These are phyloP conservation scores for Drosophila seguyi DNA, from an alignment of 1,140 invertebrate genomes.

Conservation along the genomic window DNA sequence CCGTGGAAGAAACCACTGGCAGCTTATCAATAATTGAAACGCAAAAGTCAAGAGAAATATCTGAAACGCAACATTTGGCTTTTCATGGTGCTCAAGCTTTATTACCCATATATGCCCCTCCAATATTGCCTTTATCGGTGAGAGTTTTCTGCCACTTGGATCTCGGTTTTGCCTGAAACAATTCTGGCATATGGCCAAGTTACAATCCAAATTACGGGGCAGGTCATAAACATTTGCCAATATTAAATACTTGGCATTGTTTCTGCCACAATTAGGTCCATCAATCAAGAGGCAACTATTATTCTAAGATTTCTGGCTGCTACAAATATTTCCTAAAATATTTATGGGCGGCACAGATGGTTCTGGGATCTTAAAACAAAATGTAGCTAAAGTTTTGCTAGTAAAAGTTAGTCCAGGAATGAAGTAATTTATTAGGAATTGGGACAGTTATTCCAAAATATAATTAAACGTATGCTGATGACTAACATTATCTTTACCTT, in stretches of 20 bases:
- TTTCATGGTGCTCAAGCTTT: constrained; percentile 44
- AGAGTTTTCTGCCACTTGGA: constrained; percentile 30
- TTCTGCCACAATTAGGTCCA: constrained; percentile 15
- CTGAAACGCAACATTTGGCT: constrained; percentile 25
- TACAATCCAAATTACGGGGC: constrained; percentile 4
- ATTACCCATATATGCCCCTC: constrained; percentile 23
- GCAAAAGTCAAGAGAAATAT: constrained; percentile 18
- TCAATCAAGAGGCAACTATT: constrained; percentile 20
- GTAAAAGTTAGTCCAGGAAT: not conserved
- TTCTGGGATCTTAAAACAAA: not conserved
- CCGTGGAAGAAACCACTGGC: constrained; percentile 1
- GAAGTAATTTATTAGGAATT: not conserved
- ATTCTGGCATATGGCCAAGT: constrained; percentile 38
- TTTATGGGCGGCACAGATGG: not conserved
- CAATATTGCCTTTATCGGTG: constrained; percentile 18
- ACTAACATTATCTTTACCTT: not conserved
- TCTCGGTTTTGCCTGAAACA: not conserved
- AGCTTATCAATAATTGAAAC: constrained; percentile 49
- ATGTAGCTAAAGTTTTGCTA: not conserved
- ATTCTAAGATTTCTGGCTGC: not conserved
- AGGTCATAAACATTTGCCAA: not conserved
- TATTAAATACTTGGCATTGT: constrained; percentile 29
- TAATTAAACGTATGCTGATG: not conserved
- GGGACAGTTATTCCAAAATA: not conserved
- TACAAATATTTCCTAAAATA: not conserved